phyloP scores from a whole-genome alignment of 2,888 invertebrate species.

The Tetragonisca angustula region DNA sequence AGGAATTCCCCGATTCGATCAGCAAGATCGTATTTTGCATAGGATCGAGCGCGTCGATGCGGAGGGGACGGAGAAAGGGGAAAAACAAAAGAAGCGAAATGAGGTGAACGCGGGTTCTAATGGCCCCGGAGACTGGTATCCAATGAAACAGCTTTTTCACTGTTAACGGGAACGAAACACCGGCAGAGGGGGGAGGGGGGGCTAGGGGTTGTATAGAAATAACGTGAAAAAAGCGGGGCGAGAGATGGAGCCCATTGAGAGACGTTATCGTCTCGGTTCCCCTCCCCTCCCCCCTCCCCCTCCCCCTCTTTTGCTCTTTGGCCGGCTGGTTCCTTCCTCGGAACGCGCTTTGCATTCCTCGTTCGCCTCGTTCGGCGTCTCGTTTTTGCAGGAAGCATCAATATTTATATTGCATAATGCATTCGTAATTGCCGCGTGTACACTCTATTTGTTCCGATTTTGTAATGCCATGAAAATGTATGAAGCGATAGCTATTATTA shows the following conservation, averaged over 20 bases:
- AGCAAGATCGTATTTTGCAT: background rate
- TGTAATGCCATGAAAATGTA: slow-evolving; percentile 84
- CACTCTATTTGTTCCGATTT: slow-evolving; percentile 84
- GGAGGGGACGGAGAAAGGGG: too few relatives aligned
- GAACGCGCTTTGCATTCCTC: slow-evolving; percentile 80
- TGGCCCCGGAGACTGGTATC: too few relatives aligned
- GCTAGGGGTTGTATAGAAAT: background rate
- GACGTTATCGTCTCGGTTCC: slow-evolving; percentile 60
- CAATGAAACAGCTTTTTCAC: slow-evolving; percentile 11
- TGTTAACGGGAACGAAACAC: background rate
- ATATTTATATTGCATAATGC: slow-evolving; percentile 84
- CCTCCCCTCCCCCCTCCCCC: slow-evolving; percentile 18
- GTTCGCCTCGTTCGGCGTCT: slow-evolving; percentile 73
- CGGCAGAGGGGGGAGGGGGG: too few relatives aligned
- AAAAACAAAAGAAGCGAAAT: background rate
- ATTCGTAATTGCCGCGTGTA: slow-evolving; percentile 83
- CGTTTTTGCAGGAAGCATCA: slow-evolving; percentile 83
- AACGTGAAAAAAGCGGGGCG: slow-evolving; percentile 21
- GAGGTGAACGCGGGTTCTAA: background rate
- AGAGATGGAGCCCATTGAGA: slow-evolving; percentile 54
- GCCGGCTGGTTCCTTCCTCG: slow-evolving; percentile 61
- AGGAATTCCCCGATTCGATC: background rate
- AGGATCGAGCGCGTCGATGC: background rate
- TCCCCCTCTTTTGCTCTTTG: slow-evolving; percentile 17
- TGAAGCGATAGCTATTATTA: slow-evolving; percentile 83